Base-by-base conservation (phyloP, 2,888 invertebrate species). In the Sesia apiformis region DNA sequence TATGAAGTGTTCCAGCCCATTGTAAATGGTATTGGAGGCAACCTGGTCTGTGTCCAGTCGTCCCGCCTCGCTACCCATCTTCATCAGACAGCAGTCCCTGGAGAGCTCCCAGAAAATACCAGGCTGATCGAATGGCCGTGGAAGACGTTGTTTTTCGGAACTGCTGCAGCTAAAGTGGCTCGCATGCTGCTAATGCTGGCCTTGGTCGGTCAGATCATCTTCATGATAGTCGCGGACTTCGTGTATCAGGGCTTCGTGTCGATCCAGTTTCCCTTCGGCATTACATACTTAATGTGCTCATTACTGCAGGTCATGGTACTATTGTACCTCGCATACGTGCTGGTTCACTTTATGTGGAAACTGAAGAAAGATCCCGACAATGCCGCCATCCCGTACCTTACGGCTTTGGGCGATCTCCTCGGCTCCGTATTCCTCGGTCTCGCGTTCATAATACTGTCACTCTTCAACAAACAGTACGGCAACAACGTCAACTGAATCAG, bases 331-430 rank as follows among this genome's bases (percentile, higher is more conserved):
- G 94, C 96, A 0, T 96, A 97, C 78, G 91, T 97, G 64, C 92
- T 98, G 66, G 94, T 97, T 54, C 96, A 97, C 79, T 92, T 93
- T 54, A 95, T 97, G 93, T 98, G 98, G 98, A 92, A 92, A 69
- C 90, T 87, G 76, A 95, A 95, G 80, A 95, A 96, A 67, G 98
- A 98, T 79, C 98, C 98, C 0, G 98, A 98, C 83, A 97, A 97
- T 78, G 95, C 96, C 40, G 95, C 97, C 53, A 98, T 98, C 63
- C 98, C 98, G 3, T 97, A 97, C 83, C 90, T 98, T 64, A 98
- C 98, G 0, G 96, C 98, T 0, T 75, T 98, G 8, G 98, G 98
- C 23, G 98, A 98, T 82, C 91, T 98, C 5, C 90, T 97, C 0
- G 98, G 98, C 39, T 97, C 97, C 4, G 90, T 94, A 53, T 91